Evolutionary conservation across 2,888 invertebrate species (phyloP).

Genomic region (Rotaria macrura): DNA sequence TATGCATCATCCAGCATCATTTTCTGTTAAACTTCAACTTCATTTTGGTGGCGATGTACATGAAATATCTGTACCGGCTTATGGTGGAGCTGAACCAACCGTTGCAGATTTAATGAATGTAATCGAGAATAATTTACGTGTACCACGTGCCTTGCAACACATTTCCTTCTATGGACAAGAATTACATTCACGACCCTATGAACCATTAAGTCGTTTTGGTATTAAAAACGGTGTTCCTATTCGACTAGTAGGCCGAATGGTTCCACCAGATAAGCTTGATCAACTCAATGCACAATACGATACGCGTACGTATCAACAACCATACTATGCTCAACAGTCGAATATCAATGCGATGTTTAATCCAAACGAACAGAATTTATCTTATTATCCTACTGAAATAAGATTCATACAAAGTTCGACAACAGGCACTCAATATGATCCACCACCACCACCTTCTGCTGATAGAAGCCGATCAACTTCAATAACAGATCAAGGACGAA

Average conservation of each 20-base stretch:
- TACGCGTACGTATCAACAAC: neutral
- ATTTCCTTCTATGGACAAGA: constrained; percentile 30
- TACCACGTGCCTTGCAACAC: constrained; percentile 26
- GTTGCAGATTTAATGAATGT: constrained; percentile 31
- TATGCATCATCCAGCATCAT: neutral
- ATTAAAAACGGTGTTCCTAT: constrained; percentile 26
- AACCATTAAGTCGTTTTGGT: constrained; percentile 31
- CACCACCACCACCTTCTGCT: neutral
- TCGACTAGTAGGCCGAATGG: constrained; percentile 27
- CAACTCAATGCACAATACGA: neutral
- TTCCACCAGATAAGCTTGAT: neutral
- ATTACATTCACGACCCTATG: constrained; percentile 24
- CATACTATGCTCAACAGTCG: neutral
- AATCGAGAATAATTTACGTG: constrained; percentile 30
- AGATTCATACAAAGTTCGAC: neutral
- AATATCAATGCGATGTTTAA: neutral
- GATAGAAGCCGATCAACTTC: neutral
- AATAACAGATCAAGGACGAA: neutral
- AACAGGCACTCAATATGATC: neutral
- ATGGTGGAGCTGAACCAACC: constrained; percentile 23
- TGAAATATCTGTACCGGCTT: constrained; percentile 18
- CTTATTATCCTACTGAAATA: neutral
- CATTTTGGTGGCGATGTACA: constrained; percentile 33
- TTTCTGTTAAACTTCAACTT: constrained; percentile 27
- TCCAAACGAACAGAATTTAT: neutral